Base-by-base conservation (phyloP, 2,888 invertebrate species). In the Erannis defoliaria region DNA sequence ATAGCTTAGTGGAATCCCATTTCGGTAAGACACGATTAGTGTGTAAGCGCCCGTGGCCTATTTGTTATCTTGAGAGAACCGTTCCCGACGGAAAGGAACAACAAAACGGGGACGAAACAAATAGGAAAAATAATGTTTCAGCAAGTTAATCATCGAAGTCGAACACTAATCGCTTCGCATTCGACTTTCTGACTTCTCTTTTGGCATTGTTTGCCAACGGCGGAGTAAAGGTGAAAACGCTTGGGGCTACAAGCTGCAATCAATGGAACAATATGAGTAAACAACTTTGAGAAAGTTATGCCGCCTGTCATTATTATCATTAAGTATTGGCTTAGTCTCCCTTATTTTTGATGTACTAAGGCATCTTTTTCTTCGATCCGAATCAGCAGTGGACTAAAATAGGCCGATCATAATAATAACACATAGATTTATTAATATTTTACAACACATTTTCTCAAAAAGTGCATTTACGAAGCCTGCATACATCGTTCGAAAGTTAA, bases 1-100 rank as follows among this genome's bases (percentile, higher is more conserved):
- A 84, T 84, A 82, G 84, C 84, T 85, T 84, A 84, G 81, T 75
- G 78, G 75, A 86, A 85, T 85, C 79, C 80, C 76, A 84, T 88
- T 85, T 80, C 78, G 77, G 75, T 77, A 77, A 81, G 84, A 80
- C 80, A 77, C 78, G 83, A 86, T 88, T 88, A 85, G 79, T 77
- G 80, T 80, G 76, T 85, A 83, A 86, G 81, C 82, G 80, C 78
- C 75, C 80, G 78, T 78, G 78, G 78, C 85, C 82, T 84, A 86
- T 85, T 84, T 86, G 83, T 84, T 87, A 84, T 81, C 83, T 80
- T 76, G 76, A 78, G 79, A 78, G 83, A 83, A 75, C 68, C 76
- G 71, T 71, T 73, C 69, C 68, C 67, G 66, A 71, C 66, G 69
- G 64, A 65, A 74, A 70, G 62, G 64, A 70, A 72, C 68, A 73